These are phyloP conservation scores for Abrostola triplasia DNA, from an alignment of 2,888 invertebrate species.

Conservation along the genomic window DNA sequence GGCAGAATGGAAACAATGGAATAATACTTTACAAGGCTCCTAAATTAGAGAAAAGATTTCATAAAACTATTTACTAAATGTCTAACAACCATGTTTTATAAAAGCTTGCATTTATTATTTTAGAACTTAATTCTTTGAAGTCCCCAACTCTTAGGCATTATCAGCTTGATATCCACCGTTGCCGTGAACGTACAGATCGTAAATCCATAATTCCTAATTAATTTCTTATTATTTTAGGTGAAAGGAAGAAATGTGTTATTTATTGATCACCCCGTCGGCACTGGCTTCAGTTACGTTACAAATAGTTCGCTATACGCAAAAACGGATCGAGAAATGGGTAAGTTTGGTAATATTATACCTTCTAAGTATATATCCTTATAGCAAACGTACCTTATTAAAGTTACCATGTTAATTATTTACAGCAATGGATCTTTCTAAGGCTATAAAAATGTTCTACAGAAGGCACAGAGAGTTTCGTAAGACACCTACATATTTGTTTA, in stretches of 20 bases:
- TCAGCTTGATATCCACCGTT: no score
- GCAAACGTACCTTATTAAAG: conserved; percentile 6
- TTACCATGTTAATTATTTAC: conserved; percentile 50
- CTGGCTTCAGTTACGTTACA: conserved; percentile 94
- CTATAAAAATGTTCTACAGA: conserved; percentile 91
- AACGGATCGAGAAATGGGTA: conserved; percentile 79
- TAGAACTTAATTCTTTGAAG: no score
- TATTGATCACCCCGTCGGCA: conserved; percentile 96
- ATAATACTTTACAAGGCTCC: no score
- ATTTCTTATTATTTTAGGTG: conserved; percentile 81
- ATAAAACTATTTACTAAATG: no score
- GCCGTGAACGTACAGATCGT: no score
- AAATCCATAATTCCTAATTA: no score
- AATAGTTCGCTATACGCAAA: conserved; percentile 71
- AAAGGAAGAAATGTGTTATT: conserved; percentile 93
- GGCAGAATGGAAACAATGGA: no score
- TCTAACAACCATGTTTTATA: no score
- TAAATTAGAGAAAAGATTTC: no score
- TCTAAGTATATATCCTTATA: conserved; percentile 4
- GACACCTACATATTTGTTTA: conserved; percentile 94
- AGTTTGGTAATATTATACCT: conserved; percentile 31
- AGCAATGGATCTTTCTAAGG: conserved; percentile 92
- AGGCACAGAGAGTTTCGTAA: conserved; percentile 91
- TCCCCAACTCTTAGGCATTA: no score
- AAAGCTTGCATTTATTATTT: no score